A percentile compares a stretch with the other conserved stretches of the same genome.
Conservation (phyloP, 92 coral and sea anemone species). For the Heliopora coerulea region DNA sequence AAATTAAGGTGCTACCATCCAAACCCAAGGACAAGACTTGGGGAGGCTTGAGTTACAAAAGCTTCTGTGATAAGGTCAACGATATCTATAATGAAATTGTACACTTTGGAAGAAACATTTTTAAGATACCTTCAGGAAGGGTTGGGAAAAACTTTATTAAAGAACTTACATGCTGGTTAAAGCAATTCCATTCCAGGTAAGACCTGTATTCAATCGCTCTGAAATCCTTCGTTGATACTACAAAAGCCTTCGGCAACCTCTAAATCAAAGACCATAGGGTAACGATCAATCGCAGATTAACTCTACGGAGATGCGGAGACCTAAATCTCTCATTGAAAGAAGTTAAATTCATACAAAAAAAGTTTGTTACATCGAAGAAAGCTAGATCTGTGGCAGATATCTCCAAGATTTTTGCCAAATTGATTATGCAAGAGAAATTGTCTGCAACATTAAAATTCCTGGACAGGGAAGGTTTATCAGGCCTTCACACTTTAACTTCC, state of each 20-base stretch:
- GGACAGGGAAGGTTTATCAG: conserved; percentile 53
- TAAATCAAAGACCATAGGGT: conserved; percentile 44
- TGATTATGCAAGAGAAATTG: conserved; percentile 56
- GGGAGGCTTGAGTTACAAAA: too few species aligned
- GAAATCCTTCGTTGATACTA: conserved; percentile 49
- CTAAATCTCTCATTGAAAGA: conserved; percentile 35
- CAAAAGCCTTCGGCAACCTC: conserved; percentile 49
- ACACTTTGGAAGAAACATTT: too few species aligned
- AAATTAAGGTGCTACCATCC: too few species aligned
- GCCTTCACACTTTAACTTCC: conserved; percentile 25
- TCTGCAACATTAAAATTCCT: conserved; percentile 59
- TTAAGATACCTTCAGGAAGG: too few species aligned
- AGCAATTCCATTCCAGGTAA: background rate
- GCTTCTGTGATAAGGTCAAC: too few species aligned
- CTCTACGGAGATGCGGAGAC: conserved; percentile 45
- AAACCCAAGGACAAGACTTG: too few species aligned
- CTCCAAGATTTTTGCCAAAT: conserved; percentile 48
- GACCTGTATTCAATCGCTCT: conserved; percentile 45
- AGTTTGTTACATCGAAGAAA: conserved; percentile 42
- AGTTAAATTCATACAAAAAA: conserved; percentile 56
- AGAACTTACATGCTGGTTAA: conserved; percentile 35
- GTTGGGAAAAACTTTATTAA: conserved; percentile 27
- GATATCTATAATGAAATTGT: too few species aligned
- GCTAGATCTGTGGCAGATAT: conserved; percentile 53
- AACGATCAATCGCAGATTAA: conserved; percentile 15